Evolutionary conservation across 2,888 invertebrate species (phyloP).

Genomic region (Syritta pipiens): DNA sequence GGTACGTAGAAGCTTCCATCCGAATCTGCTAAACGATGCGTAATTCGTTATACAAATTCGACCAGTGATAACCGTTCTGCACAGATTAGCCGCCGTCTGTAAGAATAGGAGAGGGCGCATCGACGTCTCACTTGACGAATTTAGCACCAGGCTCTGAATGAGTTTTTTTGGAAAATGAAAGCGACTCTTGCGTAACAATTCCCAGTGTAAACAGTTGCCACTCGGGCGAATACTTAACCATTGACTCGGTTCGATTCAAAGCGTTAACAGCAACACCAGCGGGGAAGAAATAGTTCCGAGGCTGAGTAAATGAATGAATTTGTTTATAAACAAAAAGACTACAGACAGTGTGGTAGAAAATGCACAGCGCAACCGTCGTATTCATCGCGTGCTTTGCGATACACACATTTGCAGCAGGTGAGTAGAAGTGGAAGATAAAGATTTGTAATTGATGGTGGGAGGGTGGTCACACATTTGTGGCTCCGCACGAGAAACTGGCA

Average conservation of each 20-base stretch:
- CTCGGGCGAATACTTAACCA: constrained; percentile 54
- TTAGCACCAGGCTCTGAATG: constrained; percentile 32
- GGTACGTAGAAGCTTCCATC: no score
- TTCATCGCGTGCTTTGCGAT: constrained; percentile 56
- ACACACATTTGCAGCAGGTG: constrained; percentile 59
- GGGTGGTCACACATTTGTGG: no score
- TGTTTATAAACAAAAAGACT: constrained; percentile 9
- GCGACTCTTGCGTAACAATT: constrained; percentile 45
- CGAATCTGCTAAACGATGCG: constrained; percentile 4
- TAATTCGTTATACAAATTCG: constrained; percentile 9
- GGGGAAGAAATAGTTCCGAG: constrained; percentile 10
- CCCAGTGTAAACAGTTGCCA: constrained; percentile 33
- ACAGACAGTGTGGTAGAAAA: constrained; percentile 36
- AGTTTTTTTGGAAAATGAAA: constrained; percentile 63
- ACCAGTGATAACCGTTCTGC: background rate
- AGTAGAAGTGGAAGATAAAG: constrained; percentile 19
- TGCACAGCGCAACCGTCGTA: constrained; percentile 47
- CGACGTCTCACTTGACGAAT: constrained; percentile 8
- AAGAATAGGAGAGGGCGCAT: constrained; percentile 10
- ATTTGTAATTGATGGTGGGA: no score
- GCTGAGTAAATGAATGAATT: constrained; percentile 38
- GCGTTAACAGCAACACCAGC: background rate
- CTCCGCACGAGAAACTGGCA: no score
- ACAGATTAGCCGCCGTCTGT: background rate
- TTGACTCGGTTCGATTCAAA: constrained; percentile 12